A percentile compares a stretch with the other conserved stretches of the same genome.
These are phyloP conservation scores for Drosophila sp. DNA, from an alignment of 1,140 invertebrate species.

Conservation along the genomic window DNA sequence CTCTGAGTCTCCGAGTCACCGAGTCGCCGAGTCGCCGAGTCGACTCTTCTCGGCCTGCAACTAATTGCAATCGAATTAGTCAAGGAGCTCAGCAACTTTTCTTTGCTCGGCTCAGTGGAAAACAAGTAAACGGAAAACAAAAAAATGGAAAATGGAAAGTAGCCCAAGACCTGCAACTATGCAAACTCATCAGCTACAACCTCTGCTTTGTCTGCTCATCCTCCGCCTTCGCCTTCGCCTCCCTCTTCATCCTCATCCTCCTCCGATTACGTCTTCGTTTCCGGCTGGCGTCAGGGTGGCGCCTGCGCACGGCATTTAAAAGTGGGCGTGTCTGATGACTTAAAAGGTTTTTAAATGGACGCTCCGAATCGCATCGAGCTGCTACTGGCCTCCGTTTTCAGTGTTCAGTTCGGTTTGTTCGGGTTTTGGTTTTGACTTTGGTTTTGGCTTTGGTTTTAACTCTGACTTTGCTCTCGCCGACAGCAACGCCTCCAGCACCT, in stretches of 20 bases:
- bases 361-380: slow-evolving; percentile 24
- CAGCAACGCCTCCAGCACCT: slow-evolving; percentile 67
- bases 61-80: slow-evolving; percentile 82
- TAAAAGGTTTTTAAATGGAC: slow-evolving; percentile 83
- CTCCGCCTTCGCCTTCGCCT: neutral
- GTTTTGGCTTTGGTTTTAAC: slow-evolving; percentile 10
- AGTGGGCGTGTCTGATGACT: slow-evolving; percentile 81
- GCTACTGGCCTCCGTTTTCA: slow-evolving; percentile 27
- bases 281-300: slow-evolving; percentile 80
- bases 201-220: no score
- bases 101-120: slow-evolving; percentile 25
- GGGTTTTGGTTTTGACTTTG: neutral
- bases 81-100: slow-evolving; percentile 76
- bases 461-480: slow-evolving; percentile 63
- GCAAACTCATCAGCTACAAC: no score
- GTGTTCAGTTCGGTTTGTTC: no score
- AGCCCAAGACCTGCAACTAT: slow-evolving; percentile 10
- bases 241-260: neutral
- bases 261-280: slow-evolving; percentile 25
- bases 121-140: slow-evolving; percentile 19
- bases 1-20: neutral
- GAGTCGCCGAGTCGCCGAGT: neutral
- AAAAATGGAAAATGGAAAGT: slow-evolving; percentile 42
- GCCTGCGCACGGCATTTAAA: slow-evolving; percentile 70
- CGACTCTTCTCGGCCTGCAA: slow-evolving; percentile 46